Percentiles rank a stretch among this genome's conserved stretches.
phyloP scores from a whole-genome alignment of 2,797 vertebrate species.

The Anas bahamensis region DNA sequence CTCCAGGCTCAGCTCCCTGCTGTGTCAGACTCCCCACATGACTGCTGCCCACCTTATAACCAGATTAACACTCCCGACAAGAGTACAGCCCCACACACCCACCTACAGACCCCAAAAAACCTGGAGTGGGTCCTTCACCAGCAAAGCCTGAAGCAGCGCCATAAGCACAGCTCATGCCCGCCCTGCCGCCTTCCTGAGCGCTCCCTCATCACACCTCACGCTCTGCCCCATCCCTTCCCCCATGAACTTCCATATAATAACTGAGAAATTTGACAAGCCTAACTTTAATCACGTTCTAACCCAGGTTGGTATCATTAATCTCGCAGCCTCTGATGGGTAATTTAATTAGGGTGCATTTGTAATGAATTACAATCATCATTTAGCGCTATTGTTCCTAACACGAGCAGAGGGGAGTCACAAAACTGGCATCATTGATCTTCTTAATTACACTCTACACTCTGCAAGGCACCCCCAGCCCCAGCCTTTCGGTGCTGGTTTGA shows the following conservation, averaged over 20 bases:
- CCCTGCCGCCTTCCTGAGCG: background rate
- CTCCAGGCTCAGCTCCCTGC: background rate
- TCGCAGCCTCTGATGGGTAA: slow-evolving; percentile 72
- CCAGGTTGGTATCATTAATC: slow-evolving; percentile 74
- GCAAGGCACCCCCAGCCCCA: background rate
- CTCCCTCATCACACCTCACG: background rate
- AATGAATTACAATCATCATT: slow-evolving; percentile 80
- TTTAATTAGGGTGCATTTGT: slow-evolving; percentile 79
- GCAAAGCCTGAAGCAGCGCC: background rate
- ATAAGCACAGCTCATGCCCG: background rate
- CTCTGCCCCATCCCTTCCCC: background rate
- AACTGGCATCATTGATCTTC: slow-evolving; percentile 26
- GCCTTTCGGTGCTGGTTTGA: background rate
- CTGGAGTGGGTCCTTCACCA: background rate
- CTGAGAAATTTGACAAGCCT: slow-evolving; percentile 46
- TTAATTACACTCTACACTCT: slow-evolving; percentile 10
- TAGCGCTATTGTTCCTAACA: slow-evolving; percentile 60
- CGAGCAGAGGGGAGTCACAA: slow-evolving; percentile 40
- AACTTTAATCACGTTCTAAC: slow-evolving; percentile 68
- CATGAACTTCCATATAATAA: slow-evolving; percentile 23
- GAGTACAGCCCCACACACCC: background rate
- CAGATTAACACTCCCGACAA: background rate
- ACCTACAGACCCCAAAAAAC: background rate
- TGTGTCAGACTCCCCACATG: background rate
- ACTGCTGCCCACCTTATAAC: background rate